Evolutionary conservation across 2,888 invertebrate genomes (phyloP).

Genomic region (Scaptomyza caliginosa): DNA sequence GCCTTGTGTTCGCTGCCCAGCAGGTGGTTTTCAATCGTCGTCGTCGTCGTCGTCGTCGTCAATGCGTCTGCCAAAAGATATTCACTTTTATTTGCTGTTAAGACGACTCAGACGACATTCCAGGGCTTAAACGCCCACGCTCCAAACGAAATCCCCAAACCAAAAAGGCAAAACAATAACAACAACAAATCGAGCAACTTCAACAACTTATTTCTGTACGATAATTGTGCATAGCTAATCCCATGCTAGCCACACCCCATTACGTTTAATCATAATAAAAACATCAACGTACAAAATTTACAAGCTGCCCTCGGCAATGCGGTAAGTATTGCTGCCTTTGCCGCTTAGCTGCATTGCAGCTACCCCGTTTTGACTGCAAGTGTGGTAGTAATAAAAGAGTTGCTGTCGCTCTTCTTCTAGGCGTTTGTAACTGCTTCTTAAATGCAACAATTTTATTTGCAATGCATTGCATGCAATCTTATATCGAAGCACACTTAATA

Average conservation of each 20-base stretch:
- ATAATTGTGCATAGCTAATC: slow-evolving; percentile 61
- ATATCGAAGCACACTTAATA: slow-evolving; percentile 3
- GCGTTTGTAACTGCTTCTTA: slow-evolving; percentile 69
- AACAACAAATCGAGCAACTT: slow-evolving; percentile 4
- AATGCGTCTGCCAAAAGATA: slow-evolving; percentile 57
- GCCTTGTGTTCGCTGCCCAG: slow-evolving; percentile 75
- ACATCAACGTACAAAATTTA: slow-evolving; percentile 75
- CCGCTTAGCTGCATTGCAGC: slow-evolving; percentile 20
- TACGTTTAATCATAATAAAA: slow-evolving; percentile 72
- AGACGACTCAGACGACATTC: slow-evolving; percentile 42
- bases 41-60: slow-evolving; percentile 43
- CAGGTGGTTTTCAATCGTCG: slow-evolving; percentile 73
- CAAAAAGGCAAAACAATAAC: neutral
- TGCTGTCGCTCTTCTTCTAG: slow-evolving; percentile 49
- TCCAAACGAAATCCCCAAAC: neutral
- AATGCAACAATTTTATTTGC: slow-evolving; percentile 79
- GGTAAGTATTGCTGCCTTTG: slow-evolving; percentile 16
- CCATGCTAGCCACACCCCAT: slow-evolving; percentile 68
- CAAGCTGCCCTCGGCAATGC: slow-evolving; percentile 54
- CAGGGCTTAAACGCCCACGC: slow-evolving; percentile 62
- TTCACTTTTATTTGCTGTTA: slow-evolving; percentile 46
- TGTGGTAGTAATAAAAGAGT: slow-evolving; percentile 28
- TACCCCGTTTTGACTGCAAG: slow-evolving; percentile 12
- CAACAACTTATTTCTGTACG: slow-evolving; percentile 44
- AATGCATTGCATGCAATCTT: slow-evolving; percentile 63